Evolutionary conservation across 2,797 vertebrate species (phyloP), one percentile per base, ranked within the genome.

Genomic region (Alauda arvensis): DNA sequence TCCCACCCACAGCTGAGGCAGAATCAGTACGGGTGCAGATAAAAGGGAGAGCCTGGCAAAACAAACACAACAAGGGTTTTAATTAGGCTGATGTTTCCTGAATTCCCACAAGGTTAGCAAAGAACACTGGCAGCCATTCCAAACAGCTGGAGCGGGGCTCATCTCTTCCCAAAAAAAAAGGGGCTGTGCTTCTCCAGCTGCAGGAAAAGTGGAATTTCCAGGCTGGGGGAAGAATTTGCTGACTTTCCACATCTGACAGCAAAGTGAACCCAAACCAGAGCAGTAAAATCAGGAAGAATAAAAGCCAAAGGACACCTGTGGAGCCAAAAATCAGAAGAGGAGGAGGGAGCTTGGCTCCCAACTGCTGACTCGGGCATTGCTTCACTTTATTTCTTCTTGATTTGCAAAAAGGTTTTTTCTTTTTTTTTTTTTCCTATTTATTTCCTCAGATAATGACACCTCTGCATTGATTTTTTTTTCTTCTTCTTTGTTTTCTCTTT

Each of bases 1-100:
- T 95, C 76, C 85, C 89, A 83, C 86, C 84, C 87, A 93, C 91
- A 93, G 67, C 53, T 60, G 67, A 94, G 92, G 61, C 85, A 90
- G 84, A 94, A 84, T 88, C 53, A 21, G 75, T 88, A 77, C 69
- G 59, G 59, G 55, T 69, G 90, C 62, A 94, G 87, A 93, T 90
- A 51, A 94, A 89, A 95, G 74, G 57, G 67, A 92, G 61, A 94
- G 82, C 75, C 53, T 92, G 75, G 56, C 61, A 87, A 92, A 94
- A 90, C 86, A 95, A 92, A 85, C 11, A 75, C 51, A 93, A 80
- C 57, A 94, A 85, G 83, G 69, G 2, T 81, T 92, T 95, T 92
- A 95, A 75, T 93, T 94, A 87, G 67, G 55, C 55, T 84, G 90
- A 66, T 76, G 31, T 40, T 40, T 69, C 76, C 89, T 42, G 72